Evolutionary conservation across 35 echinoderm and acorn worm species (phyloP).

Genomic region (Holothuria glaberrima): DNA sequence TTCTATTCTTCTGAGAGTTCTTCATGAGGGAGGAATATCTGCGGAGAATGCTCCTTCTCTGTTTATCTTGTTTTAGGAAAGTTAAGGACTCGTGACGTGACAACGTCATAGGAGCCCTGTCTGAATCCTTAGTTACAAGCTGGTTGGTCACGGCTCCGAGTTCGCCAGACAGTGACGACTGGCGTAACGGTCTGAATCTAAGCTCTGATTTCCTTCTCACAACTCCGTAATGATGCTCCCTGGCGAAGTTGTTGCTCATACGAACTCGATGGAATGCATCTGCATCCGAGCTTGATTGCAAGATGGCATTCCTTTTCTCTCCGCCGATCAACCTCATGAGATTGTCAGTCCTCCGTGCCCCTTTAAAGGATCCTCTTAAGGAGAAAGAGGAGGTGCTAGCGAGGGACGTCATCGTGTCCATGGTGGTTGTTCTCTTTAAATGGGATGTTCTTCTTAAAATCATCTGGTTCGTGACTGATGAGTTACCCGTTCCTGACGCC

Average conservation of each 20-base stretch:
- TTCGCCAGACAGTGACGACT: too few relatives aligned
- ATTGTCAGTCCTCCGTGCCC: neutral
- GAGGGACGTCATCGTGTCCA: constrained; percentile 5
- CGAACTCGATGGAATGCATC: neutral
- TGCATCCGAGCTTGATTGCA: neutral
- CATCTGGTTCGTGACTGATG: neutral
- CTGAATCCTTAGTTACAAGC: too few relatives aligned
- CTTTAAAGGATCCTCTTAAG: neutral
- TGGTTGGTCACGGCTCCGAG: too few relatives aligned
- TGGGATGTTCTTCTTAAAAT: neutral
- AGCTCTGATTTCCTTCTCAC: too few relatives aligned
- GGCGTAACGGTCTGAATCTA: too few relatives aligned
- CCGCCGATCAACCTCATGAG: constrained; percentile 5
- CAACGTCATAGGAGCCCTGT: too few relatives aligned
- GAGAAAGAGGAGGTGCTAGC: neutral
- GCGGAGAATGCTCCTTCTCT: too few relatives aligned
- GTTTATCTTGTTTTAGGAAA: too few relatives aligned
- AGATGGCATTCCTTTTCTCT: neutral
- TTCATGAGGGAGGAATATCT: too few relatives aligned
- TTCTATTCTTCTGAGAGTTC: too few relatives aligned
- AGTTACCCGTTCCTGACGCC: neutral
- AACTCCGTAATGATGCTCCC: neutral
- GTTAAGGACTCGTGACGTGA: too few relatives aligned
- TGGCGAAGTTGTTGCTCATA: constrained; percentile 35
- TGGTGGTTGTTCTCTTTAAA: neutral